Conservation (phyloP, 2,113 vertebrate genomes). For the Erythrocebus patas region DNA sequence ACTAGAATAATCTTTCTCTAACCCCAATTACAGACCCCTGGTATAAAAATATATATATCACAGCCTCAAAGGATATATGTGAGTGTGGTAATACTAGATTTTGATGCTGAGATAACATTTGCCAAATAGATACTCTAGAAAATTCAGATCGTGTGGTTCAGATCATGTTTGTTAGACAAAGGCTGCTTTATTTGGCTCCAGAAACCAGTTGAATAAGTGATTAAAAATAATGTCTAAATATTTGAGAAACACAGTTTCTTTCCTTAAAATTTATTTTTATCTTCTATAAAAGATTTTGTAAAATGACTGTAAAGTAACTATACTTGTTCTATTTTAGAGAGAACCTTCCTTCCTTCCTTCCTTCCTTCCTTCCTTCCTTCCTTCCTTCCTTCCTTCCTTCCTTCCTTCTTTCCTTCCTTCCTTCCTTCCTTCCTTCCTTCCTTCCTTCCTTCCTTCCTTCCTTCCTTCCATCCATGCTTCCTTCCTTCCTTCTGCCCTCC, state of each 20-base stretch:
- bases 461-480: not conserved
- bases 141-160: not conserved
- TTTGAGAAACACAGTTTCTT: not conserved
- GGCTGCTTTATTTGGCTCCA: not conserved
- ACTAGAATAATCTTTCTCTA: not conserved
- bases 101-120: not conserved
- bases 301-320: not conserved
- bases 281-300: not conserved
- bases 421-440: not conserved
- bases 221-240: not conserved
- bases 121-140: not conserved
- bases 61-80: not conserved
- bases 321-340: not conserved
- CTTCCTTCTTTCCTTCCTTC: not conserved
- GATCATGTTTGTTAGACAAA: not conserved
- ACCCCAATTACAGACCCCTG: not conserved
- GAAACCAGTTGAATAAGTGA: not conserved
- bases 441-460: too few species aligned
- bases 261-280: not conserved
- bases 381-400: not conserved
- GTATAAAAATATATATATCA: not conserved
- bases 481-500: not conserved
- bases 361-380: not conserved
- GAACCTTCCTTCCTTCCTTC: not conserved
- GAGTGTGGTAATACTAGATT: not conserved